Evolutionary conservation across 1,140 invertebrate species (phyloP).

Genomic region (Ostrea denselamellosa): DNA sequence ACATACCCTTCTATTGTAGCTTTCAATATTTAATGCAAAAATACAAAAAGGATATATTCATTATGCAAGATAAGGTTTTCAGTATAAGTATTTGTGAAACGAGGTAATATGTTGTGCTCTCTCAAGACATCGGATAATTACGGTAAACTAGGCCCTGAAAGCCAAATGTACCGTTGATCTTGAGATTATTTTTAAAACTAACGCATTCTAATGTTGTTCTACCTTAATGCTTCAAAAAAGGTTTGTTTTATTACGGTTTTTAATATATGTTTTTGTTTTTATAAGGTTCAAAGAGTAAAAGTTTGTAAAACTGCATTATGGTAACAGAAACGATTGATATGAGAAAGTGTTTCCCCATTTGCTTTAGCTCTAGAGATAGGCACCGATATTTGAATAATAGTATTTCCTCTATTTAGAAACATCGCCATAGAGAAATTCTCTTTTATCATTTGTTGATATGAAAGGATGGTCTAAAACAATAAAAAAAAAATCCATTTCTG

Average conservation of each 20-base stretch:
- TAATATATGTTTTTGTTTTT: constrained; percentile 4
- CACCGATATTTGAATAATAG: neutral
- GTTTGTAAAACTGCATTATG: constrained; percentile 18
- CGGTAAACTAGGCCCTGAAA: neutral
- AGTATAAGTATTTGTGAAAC: constrained; percentile 12
- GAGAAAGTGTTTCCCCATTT: neutral
- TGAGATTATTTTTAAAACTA: constrained; percentile 20
- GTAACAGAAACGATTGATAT: neutral
- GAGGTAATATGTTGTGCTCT: constrained; percentile 5
- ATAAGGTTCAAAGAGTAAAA: neutral
- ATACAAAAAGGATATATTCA: constrained; percentile 33
- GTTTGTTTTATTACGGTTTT: neutral
- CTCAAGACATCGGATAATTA: neutral
- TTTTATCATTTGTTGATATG: neutral
- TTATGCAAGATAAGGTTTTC: constrained; percentile 17
- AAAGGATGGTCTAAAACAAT: constrained; percentile 20
- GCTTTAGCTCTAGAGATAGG: neutral
- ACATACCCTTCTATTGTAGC: neutral
- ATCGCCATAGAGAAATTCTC: neutral
- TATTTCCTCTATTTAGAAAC: neutral
- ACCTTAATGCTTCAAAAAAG: neutral
- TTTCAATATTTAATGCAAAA: constrained; percentile 2
- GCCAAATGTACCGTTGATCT: constrained; percentile 13
- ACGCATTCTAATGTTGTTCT: neutral
- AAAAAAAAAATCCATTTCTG: neutral